Evolutionary conservation across 2,113 vertebrate species (phyloP).

Genomic region (Lepidothrix coronata): DNA sequence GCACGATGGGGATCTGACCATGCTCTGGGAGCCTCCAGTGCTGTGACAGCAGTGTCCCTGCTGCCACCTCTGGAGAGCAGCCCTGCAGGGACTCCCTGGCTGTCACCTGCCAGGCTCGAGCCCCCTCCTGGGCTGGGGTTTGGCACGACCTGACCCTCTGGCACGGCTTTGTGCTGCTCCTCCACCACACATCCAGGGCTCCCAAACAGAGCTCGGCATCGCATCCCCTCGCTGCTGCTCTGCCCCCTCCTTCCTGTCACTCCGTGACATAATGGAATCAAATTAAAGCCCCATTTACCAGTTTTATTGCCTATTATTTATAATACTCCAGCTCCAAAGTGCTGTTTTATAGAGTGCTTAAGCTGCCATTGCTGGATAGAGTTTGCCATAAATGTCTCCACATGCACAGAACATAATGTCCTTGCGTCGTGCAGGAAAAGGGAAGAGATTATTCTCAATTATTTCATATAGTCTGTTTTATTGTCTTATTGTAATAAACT

Average conservation of each 20-base stretch:
- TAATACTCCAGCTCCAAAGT: conserved; percentile 78
- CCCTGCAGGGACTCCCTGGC: not conserved
- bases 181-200: not conserved
- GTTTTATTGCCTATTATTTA: conserved; percentile 82
- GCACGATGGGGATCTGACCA: accelerated
- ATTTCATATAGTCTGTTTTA: conserved; percentile 81
- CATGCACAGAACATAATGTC: conserved; percentile 72
- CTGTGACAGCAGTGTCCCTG: not conserved
- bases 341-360: conserved; percentile 84
- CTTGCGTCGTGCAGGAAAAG: conserved; percentile 54
- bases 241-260: conserved; percentile 63
- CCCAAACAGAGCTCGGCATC: not conserved
- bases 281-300: conserved; percentile 82
- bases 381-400: conserved; percentile 78
- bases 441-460: conserved; percentile 82
- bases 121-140: not conserved
- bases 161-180: accelerated
- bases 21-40: accelerated
- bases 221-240: not conserved
- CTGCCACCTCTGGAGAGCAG: not conserved
- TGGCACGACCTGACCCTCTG: not conserved
- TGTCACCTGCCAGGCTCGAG: not conserved
- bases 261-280: conserved; percentile 79
- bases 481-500: conserved; percentile 82
- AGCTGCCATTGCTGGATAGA: conserved; percentile 77